phyloP scores from a whole-genome alignment of 2,888 invertebrate species.

The Acrocera orbiculus region DNA sequence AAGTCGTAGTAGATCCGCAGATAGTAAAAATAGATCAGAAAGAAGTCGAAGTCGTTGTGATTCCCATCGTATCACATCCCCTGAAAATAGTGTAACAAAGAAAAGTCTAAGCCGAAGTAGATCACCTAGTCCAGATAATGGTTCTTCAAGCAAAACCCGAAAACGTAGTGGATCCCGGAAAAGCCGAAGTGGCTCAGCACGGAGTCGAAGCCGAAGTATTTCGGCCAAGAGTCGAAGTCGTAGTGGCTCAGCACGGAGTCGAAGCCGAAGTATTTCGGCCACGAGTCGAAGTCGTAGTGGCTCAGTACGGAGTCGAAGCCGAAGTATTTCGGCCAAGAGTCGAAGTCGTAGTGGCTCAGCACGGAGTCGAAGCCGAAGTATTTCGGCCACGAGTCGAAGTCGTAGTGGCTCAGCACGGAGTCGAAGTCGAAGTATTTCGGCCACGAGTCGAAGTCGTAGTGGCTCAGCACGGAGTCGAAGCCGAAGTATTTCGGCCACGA shows the following conservation, averaged over 20 bases:
- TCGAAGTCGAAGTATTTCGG: conserved; percentile 13
- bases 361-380: conserved; percentile 17
- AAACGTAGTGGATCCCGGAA: conserved; percentile 14
- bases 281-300: conserved; percentile 15
- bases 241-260: conserved; percentile 13
- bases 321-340: neutral
- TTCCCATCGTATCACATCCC: conserved; percentile 15
- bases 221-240: conserved; percentile 12
- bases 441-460: conserved; percentile 19
- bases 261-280: conserved; percentile 13
- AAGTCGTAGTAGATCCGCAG: conserved; percentile 10
- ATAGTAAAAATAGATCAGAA: conserved; percentile 15
- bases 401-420: conserved; percentile 17
- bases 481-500: no score
- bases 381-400: conserved; percentile 16
- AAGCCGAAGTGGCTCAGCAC: neutral
- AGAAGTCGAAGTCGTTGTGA: conserved; percentile 12
- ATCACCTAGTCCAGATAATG: conserved; percentile 15
- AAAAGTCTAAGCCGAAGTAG: conserved; percentile 12
- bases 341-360: neutral
- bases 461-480: conserved; percentile 18
- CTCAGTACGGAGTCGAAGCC: conserved; percentile 3
- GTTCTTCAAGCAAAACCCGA: conserved; percentile 15
- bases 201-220: conserved; percentile 7
- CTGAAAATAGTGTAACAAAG: conserved; percentile 20